A percentile compares a stretch with the other conserved stretches of the same genome.
Evolutionary conservation across 2,113 vertebrate genomes (phyloP).

Genomic region (Xyliphius kryptos): DNA sequence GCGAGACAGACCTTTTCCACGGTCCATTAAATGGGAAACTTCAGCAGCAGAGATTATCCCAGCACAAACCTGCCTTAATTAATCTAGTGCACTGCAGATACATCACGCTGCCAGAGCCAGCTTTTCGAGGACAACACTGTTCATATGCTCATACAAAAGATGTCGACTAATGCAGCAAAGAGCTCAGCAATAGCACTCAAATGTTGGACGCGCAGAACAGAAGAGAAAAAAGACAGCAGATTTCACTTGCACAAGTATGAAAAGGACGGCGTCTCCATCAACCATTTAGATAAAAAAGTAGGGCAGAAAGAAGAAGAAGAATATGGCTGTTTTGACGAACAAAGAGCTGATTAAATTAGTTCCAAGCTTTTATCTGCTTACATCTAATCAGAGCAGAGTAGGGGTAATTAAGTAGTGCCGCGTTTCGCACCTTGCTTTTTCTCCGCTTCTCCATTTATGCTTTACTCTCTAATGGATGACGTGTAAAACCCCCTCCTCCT

Average conservation of each 20-base stretch:
- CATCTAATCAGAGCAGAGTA: slow-evolving; percentile 40
- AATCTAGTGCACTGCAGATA: slow-evolving; percentile 23
- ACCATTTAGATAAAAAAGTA: slow-evolving; percentile 32
- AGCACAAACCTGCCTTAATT: slow-evolving; percentile 35
- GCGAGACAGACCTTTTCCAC: slow-evolving; percentile 30
- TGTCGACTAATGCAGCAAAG: slow-evolving; percentile 36
- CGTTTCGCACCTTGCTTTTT: slow-evolving; percentile 35
- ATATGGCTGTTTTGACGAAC: slow-evolving; percentile 29
- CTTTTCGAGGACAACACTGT: slow-evolving; percentile 34
- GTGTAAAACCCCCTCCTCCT: slow-evolving; percentile 5
- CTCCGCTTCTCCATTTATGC: slow-evolving; percentile 30
- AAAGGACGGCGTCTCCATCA: slow-evolving; percentile 28
- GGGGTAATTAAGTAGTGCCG: slow-evolving; percentile 38
- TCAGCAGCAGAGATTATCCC: slow-evolving; percentile 30
- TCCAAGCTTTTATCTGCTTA: slow-evolving; percentile 45
- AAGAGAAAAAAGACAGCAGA: slow-evolving; percentile 33
- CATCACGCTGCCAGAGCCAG: slow-evolving; percentile 16
- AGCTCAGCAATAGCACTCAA: slow-evolving; percentile 30
- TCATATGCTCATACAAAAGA: slow-evolving; percentile 31
- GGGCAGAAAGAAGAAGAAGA: slow-evolving; percentile 17
- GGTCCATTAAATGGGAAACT: slow-evolving; percentile 39
- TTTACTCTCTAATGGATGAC: slow-evolving; percentile 31
- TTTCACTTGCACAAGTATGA: slow-evolving; percentile 26
- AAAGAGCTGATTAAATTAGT: slow-evolving; percentile 49
- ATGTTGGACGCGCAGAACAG: slow-evolving; percentile 27